Conservation (phyloP, 2,888 invertebrate species). For the Diadromus collaris region DNA sequence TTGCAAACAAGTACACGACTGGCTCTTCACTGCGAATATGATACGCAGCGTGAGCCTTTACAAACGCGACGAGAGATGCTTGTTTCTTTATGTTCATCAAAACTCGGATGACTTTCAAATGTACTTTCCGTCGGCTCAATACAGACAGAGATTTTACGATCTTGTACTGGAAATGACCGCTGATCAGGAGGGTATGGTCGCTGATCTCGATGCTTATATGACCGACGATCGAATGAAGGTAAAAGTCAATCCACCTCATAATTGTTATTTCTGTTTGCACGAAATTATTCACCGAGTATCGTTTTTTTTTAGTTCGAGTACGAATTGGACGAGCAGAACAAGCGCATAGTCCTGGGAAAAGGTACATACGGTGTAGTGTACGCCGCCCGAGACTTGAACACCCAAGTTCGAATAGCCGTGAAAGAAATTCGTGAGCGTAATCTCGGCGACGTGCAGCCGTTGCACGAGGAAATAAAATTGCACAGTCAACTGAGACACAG, state of each 20-base stretch:
- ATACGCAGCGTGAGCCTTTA: conserved; percentile 96
- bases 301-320: conserved; percentile 89
- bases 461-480: conserved; percentile 98
- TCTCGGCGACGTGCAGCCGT: conserved; percentile 97
- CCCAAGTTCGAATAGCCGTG: conserved; percentile 96
- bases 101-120: conserved; percentile 99
- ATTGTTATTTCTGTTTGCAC: not conserved
- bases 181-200: conserved; percentile 90
- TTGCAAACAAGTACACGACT: conserved; percentile 94
- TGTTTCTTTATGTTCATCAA: conserved; percentile 98
- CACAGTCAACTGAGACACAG: conserved; percentile 97
- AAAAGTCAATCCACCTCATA: conserved; percentile 14
- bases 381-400: conserved; percentile 96
- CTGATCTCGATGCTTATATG: conserved; percentile 88
- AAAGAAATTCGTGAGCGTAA: conserved; percentile 99
- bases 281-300: not conserved
- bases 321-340: conserved; percentile 94
- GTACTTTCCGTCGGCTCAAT: conserved; percentile 95
- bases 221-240: conserved; percentile 89
- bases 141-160: conserved; percentile 92
- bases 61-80: conserved; percentile 96
- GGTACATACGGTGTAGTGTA: conserved; percentile 98
- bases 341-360: conserved; percentile 93
- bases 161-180: conserved; percentile 93
- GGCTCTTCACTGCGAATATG: conserved; percentile 95